phyloP scores from a whole-genome alignment of 2,888 invertebrate genomes.

The Tiliacea aurago region DNA sequence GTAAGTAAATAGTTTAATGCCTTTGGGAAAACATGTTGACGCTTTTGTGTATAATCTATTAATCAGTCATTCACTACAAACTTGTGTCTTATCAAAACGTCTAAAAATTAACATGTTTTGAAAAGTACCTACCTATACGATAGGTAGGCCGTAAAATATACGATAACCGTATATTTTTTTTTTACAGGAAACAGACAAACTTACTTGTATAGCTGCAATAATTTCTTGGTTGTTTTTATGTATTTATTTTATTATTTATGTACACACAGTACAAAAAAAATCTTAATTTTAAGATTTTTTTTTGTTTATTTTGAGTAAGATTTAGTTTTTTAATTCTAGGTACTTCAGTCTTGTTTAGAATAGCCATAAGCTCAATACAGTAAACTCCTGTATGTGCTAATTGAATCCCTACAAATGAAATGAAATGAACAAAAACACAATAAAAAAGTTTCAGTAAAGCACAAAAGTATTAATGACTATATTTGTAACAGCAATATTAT shows the following conservation, averaged over 20 bases:
- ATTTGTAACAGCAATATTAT: neutral
- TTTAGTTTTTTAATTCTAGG: neutral
- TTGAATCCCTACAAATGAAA: neutral
- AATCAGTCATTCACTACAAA: constrained; percentile 46
- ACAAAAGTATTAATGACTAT: neutral
- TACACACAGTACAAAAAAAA: no score
- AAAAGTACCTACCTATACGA: neutral
- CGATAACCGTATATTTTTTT: neutral
- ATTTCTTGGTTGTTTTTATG: neutral
- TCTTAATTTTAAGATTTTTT: no score
- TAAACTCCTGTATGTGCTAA: neutral
- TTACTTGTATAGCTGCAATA: neutral
- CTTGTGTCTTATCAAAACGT: constrained; percentile 19
- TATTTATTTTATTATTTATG: no score
- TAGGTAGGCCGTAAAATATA: constrained; percentile 7
- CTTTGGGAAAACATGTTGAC: constrained; percentile 38
- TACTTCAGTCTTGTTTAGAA: neutral
- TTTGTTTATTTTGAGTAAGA: no score
- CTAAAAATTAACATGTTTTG: constrained; percentile 26
- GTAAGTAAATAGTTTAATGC: no score
- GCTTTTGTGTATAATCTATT: constrained; percentile 11
- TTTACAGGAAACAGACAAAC: neutral
- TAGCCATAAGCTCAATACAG: neutral
- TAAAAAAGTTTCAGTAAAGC: no score
- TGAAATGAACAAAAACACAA: neutral